Conservation (phyloP, 2,888 invertebrate genomes). For the Drosophila parthenogenetica region DNA sequence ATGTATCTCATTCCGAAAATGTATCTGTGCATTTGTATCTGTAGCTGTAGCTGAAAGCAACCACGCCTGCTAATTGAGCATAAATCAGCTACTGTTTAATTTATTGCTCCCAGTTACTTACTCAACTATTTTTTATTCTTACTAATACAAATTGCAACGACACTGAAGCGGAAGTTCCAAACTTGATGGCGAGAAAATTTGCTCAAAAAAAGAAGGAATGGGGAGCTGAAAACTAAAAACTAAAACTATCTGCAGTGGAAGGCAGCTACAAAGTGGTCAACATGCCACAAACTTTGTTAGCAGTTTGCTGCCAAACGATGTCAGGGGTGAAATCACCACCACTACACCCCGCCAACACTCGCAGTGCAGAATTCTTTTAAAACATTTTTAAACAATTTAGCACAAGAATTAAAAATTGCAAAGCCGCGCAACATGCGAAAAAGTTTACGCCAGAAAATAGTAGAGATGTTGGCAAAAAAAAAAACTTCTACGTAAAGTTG, state of each 20-base stretch:
- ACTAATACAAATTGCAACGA: constrained; percentile 79
- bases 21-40: constrained; percentile 18
- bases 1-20: constrained; percentile 26
- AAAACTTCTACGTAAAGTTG: constrained; percentile 78
- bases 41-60: constrained; percentile 22
- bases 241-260: constrained; percentile 59
- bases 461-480: not conserved
- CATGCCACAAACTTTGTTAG: constrained; percentile 79
- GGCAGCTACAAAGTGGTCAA: constrained; percentile 76
- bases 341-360: constrained; percentile 35
- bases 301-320: constrained; percentile 60
- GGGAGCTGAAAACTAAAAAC: not conserved
- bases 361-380: constrained; percentile 73
- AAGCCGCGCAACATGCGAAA: constrained; percentile 75
- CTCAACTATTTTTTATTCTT: constrained; percentile 56
- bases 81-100: constrained; percentile 69
- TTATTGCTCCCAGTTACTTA: constrained; percentile 62
- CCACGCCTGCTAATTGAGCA: constrained; percentile 68
- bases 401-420: constrained; percentile 81
- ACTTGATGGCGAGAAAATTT: constrained; percentile 1
- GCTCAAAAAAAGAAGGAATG: constrained; percentile 8
- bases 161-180: constrained; percentile 71
- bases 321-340: not conserved
- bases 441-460: constrained; percentile 36
- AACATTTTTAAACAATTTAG: constrained; percentile 81